Base-by-base conservation (phyloP, 1,140 invertebrate species). In the Drosophila micromelanica region DNA sequence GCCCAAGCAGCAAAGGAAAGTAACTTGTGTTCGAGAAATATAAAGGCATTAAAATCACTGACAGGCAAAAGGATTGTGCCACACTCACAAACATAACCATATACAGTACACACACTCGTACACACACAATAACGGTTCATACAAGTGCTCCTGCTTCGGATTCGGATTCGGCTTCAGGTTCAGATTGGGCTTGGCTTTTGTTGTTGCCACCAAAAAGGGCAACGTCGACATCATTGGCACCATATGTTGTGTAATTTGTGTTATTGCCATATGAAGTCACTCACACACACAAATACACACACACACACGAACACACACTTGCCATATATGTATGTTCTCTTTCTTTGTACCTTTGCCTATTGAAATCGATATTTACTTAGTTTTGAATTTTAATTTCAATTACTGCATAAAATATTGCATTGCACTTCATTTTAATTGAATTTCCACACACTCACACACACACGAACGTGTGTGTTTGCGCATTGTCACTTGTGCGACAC, bases 161-260 rank as follows among this genome's bases (percentile, higher is more conserved):
- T 38, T 49, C 49, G 32, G 15, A 32, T 51, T 64, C 27, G 30
- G 71, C 56, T 38, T 49, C 49, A 17, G 15, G 32, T 51, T 64
- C 27, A 15, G 69, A 45, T 55, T 49, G 55, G 42, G 67, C 56
- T 65, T 40, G 38, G 54, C 57, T 61, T 73, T 76, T 78, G 73
- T 73, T 78, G 76, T 48, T 77, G 74, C 64, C 55, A 76, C 71
- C 76, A 78, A 90, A 89, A 90, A 90, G 77, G 79, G 73, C 80
- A 87, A 82, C 68, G 59, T 54, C 73, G 64, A 78, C 80, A 89
- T 91, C 90, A 91, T 91, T 91, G 90, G 90, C 80, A 91, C 90
- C 89, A 91, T 91, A 91, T 91, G 89, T 76, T 91, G 89, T 81
- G 90, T 91, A 91, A 91, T 91, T 91, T 91, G 89, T 91, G 89